Evolutionary conservation across 1,140 invertebrate genomes (phyloP).

Genomic region (Trichomalopsis sarcophagae): DNA sequence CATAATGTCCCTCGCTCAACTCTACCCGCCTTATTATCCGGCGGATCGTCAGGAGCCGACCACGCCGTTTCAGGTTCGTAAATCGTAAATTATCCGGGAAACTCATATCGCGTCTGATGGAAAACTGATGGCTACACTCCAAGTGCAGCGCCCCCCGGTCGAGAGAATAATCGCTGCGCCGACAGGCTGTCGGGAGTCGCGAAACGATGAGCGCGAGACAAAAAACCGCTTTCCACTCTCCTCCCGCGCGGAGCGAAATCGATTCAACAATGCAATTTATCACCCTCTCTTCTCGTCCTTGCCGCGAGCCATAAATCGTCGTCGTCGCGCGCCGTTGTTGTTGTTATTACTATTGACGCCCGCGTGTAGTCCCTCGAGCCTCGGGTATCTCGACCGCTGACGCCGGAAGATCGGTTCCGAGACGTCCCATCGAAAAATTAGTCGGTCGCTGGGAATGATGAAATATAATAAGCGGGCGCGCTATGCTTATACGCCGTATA

Average conservation of each 20-base stretch:
- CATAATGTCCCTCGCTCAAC: conserved; percentile 88
- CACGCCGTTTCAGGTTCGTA: conserved; percentile 85
- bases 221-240: conserved; percentile 13
- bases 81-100: background rate
- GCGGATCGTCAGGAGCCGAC: conserved; percentile 77
- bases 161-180: background rate
- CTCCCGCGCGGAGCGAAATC: background rate
- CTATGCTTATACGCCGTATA: no score
- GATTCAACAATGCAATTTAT: conserved; percentile 28
- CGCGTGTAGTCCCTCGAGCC: no score
- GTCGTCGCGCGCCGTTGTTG: background rate
- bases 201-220: conserved; percentile 18
- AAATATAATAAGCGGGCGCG: no score
- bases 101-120: background rate
- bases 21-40: conserved; percentile 81
- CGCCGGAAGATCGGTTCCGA: no score
- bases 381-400: no score
- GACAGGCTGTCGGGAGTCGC: background rate
- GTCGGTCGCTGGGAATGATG: no score
- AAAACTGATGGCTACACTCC: no score
- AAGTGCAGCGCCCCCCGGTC: background rate
- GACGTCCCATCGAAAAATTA: no score
- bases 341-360: no score
- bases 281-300: background rate
- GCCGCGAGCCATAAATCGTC: conserved; percentile 12